Evolutionary conservation across 1,140 invertebrate genomes (phyloP).

Genomic region (Lutraria rhynchaena): DNA sequence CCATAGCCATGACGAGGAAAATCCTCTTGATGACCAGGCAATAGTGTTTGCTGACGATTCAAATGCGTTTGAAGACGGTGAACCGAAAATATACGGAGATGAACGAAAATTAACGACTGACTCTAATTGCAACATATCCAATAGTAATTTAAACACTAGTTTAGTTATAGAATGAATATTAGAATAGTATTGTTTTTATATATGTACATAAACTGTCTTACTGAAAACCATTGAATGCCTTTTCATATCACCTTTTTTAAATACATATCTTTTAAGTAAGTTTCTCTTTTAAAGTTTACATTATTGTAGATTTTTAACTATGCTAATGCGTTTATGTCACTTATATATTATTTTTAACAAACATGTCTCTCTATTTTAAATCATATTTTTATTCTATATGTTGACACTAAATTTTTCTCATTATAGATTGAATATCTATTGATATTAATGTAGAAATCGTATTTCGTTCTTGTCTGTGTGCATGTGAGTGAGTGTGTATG

Average conservation of each 20-base stretch:
- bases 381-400: too few species aligned
- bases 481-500: too few species aligned
- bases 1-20: constrained; percentile 55
- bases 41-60: constrained; percentile 25
- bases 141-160: constrained; percentile 43
- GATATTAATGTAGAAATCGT: too few species aligned
- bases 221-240: constrained; percentile 5
- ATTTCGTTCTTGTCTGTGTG: too few species aligned
- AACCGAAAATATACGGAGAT: constrained; percentile 22
- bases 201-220: not conserved
- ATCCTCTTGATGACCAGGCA: constrained; percentile 6
- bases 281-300: too few species aligned
- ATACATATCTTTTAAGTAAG: too few species aligned
- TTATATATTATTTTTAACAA: not conserved
- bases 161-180: constrained; percentile 38
- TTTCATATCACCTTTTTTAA: not conserved
- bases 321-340: too few species aligned
- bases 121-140: constrained; percentile 54
- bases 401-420: too few species aligned
- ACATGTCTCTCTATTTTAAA: not conserved
- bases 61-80: constrained; percentile 23
- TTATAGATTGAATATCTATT: too few species aligned
- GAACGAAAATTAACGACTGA: constrained; percentile 30
- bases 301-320: not conserved
- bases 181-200: not conserved